Base-by-base conservation (phyloP, 2,113 vertebrate genomes). In the Odocoileus virginianus region DNA sequence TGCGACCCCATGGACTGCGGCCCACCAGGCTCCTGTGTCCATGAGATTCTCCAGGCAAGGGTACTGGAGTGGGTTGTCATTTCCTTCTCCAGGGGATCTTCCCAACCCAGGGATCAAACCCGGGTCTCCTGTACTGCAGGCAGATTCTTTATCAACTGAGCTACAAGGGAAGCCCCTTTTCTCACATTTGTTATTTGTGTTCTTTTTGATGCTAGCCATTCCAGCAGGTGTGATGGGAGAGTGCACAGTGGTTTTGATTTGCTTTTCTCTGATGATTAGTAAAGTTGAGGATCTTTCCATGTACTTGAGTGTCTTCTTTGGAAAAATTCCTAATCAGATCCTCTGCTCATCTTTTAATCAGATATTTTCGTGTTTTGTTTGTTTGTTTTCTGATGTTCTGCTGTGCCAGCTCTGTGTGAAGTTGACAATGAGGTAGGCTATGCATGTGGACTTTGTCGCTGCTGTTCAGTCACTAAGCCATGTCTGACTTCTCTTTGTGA, bases 401-500 rank as follows among this genome's bases (percentile, higher is more conserved):
- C 40, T 83, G 12, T 16, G 27, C n/a, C n/a, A 55, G 52, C 33
- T 40, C 3, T 27, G 10, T 83, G 52, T 83, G 81, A 55, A 54
- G 12, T 19, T 86, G 33, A 76, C 76, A 58, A 93, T 74, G 36
- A 17, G 11, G 15, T 54, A 58, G 21, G 30, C 6, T 74, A 36
- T 50, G 15, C 60, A 28, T 9, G 45, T 61, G 33, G 43, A 43
- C 43, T 12, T 27, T 43, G 23, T 7, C 0, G 6, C 23, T 76
- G 23, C 23, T 76, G 23, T 76, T 76, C 71, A 43, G 5, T 76
- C 71, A 76, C 71, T 27, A 76, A 76, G 71, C 14, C 12, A 76
- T 0, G 0, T 43, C 71, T 76, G 12, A 76, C 12, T 43, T 23
- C 6, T 76, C 40, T 76, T 76, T 27, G 23, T 27, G 21, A 14